Percentiles rank a stretch among this genome's conserved stretches.
phyloP scores from a whole-genome alignment of 2,888 invertebrate genomes.

The Pomacea canaliculata region DNA sequence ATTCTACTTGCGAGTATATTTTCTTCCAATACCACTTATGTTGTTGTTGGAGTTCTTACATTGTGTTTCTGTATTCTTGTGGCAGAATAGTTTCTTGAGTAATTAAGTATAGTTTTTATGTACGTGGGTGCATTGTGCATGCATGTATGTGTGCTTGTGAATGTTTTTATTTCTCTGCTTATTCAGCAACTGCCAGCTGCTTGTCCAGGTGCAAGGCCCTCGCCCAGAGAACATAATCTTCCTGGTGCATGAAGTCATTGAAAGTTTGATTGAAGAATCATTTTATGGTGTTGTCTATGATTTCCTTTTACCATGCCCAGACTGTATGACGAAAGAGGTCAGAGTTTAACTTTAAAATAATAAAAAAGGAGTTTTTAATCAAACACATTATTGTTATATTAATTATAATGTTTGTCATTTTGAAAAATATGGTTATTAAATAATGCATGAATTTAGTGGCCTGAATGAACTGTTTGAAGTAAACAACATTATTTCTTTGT shows the following conservation, averaged over 20 bases:
- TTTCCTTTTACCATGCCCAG: slow-evolving; percentile 64
- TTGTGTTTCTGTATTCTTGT: too few relatives aligned
- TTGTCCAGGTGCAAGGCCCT: slow-evolving; percentile 64
- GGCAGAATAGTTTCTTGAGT: too few relatives aligned
- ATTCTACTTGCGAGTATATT: too few relatives aligned
- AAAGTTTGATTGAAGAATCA: slow-evolving; percentile 65
- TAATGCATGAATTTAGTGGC: neutral
- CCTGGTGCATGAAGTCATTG: slow-evolving; percentile 68
- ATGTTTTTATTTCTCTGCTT: slow-evolving; percentile 2
- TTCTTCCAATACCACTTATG: too few relatives aligned
- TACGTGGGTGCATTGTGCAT: neutral
- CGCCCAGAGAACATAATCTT: slow-evolving; percentile 68
- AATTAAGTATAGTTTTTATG: neutral
- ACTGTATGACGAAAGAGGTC: slow-evolving; percentile 60
- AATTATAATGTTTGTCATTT: too few relatives aligned
- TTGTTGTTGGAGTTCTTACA: too few relatives aligned
- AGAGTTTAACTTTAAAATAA: neutral
- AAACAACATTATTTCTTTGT: too few relatives aligned
- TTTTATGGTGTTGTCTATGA: slow-evolving; percentile 68
- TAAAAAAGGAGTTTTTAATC: neutral
- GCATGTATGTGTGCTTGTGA: neutral
- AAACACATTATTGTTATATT: too few relatives aligned
- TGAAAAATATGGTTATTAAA: neutral
- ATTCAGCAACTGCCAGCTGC: slow-evolving; percentile 55
- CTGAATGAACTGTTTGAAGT: neutral